These are phyloP conservation scores for Cantharis lateralis DNA, from an alignment of 2,888 invertebrate genomes.

Conservation along the genomic window DNA sequence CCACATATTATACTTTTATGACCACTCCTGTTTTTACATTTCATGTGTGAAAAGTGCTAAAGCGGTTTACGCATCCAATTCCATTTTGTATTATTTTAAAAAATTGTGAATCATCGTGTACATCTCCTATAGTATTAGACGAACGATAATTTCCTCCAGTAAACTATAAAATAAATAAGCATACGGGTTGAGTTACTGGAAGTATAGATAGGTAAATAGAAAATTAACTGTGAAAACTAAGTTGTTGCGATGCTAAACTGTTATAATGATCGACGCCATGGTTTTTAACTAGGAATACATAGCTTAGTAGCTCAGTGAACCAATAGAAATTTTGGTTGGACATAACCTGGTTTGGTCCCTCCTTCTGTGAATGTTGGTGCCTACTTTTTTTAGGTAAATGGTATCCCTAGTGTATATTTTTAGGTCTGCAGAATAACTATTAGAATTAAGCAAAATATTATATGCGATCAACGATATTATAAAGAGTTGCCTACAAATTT, in stretches of 20 bases:
- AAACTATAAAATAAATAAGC: too few relatives aligned
- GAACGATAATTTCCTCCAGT: too few relatives aligned
- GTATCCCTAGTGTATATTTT: not conserved
- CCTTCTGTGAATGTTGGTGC: slow-evolving; percentile 12
- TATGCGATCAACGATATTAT: not conserved
- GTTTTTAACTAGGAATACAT: slow-evolving; percentile 31
- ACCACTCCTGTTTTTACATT: too few relatives aligned
- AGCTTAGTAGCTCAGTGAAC: slow-evolving; percentile 16
- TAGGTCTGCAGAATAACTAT: not conserved
- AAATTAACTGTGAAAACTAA: not conserved
- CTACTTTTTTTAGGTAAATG: slow-evolving; percentile 22
- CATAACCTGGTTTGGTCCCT: slow-evolving; percentile 22
- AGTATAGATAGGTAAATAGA: not conserved
- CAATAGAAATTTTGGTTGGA: slow-evolving; percentile 18
- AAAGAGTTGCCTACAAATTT: not conserved
- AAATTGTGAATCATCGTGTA: too few relatives aligned
- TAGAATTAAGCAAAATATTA: not conserved
- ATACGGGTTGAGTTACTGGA: not conserved
- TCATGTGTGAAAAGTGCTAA: too few relatives aligned
- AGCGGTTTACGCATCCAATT: too few relatives aligned
- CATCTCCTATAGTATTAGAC: too few relatives aligned
- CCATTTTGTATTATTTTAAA: too few relatives aligned
- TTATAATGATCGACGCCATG: slow-evolving; percentile 20
- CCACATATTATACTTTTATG: too few relatives aligned
- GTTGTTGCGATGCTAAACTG: not conserved